These are phyloP conservation scores for Coranthus polyacanthus DNA, from an alignment of 2,797 vertebrate genomes.

Conservation along the genomic window DNA sequence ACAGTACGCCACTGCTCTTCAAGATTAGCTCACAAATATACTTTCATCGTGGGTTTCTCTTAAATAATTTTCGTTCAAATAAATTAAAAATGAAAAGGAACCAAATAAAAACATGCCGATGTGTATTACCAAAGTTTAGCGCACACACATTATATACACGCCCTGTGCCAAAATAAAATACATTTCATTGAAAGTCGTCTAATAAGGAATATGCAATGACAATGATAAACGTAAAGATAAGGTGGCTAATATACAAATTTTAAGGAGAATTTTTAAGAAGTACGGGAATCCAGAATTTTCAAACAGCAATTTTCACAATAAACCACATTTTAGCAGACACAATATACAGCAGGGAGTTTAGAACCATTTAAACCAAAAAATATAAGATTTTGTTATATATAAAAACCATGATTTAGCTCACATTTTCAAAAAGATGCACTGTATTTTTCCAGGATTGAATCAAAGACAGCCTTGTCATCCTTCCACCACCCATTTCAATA, in stretches of 20 bases:
- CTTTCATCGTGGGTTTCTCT: slow-evolving; percentile 52
- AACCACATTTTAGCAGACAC: slow-evolving; percentile 89
- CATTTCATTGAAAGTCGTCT: slow-evolving; percentile 51
- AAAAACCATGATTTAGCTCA: slow-evolving; percentile 73
- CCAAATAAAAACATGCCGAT: slow-evolving; percentile 76
- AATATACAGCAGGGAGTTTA: slow-evolving; percentile 86
- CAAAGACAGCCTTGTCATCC: slow-evolving; percentile 60
- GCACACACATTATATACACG: slow-evolving; percentile 87
- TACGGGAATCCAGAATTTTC: slow-evolving; percentile 82
- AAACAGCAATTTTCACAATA: slow-evolving; percentile 87
- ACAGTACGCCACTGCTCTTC: slow-evolving; percentile 37
- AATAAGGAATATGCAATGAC: slow-evolving; percentile 71
- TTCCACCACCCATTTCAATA: slow-evolving; percentile 42
- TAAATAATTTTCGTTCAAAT: slow-evolving; percentile 67
- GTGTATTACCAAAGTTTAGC: slow-evolving; percentile 83
- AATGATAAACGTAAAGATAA: slow-evolving; percentile 68
- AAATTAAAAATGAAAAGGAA: slow-evolving; percentile 75
- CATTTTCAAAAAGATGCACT: slow-evolving; percentile 68
- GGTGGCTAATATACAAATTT: slow-evolving; percentile 89
- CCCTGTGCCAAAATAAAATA: slow-evolving; percentile 76
- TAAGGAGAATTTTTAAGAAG: slow-evolving; percentile 63
- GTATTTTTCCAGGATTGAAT: slow-evolving; percentile 46
- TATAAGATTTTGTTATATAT: slow-evolving; percentile 50
- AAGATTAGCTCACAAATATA: slow-evolving; percentile 46
- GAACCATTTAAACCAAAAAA: slow-evolving; percentile 69